Evolutionary conservation across 2,888 invertebrate genomes (phyloP).

Genomic region (Notodonta dromedarius): DNA sequence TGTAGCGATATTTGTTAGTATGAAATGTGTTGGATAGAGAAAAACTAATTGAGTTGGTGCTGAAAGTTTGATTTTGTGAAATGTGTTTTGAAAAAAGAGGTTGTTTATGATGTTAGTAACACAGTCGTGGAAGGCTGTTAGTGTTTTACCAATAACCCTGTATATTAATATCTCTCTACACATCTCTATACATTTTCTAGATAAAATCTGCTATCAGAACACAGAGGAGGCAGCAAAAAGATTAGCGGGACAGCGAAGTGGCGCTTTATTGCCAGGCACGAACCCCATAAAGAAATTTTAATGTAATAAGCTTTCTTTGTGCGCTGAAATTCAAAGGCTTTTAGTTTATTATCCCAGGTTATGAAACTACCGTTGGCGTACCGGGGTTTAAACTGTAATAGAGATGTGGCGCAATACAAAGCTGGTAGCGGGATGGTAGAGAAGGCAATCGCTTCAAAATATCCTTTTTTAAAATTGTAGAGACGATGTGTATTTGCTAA

Average conservation of each 20-base stretch:
- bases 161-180: too few relatives aligned
- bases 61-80: too few relatives aligned
- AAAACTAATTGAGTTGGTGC: too few relatives aligned
- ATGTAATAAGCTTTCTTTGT: slow-evolving; percentile 77
- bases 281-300: slow-evolving; percentile 64
- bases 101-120: too few relatives aligned
- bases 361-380: slow-evolving; percentile 61
- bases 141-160: too few relatives aligned
- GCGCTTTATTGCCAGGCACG: slow-evolving; percentile 50
- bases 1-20: too few relatives aligned
- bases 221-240: slow-evolving; percentile 16
- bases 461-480: too few relatives aligned
- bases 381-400: slow-evolving; percentile 49
- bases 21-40: too few relatives aligned
- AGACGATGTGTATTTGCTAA: too few relatives aligned
- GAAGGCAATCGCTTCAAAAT: background rate
- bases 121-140: too few relatives aligned
- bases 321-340: slow-evolving; percentile 69
- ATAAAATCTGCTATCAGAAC: slow-evolving; percentile 4
- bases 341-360: slow-evolving; percentile 75
- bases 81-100: too few relatives aligned
- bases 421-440: background rate
- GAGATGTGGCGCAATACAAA: slow-evolving; percentile 20
- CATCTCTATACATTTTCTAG: background rate
- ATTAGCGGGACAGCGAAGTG: slow-evolving; percentile 44